Conservation (phyloP, 2,797 vertebrate species). For the Cuculus canorus region DNA sequence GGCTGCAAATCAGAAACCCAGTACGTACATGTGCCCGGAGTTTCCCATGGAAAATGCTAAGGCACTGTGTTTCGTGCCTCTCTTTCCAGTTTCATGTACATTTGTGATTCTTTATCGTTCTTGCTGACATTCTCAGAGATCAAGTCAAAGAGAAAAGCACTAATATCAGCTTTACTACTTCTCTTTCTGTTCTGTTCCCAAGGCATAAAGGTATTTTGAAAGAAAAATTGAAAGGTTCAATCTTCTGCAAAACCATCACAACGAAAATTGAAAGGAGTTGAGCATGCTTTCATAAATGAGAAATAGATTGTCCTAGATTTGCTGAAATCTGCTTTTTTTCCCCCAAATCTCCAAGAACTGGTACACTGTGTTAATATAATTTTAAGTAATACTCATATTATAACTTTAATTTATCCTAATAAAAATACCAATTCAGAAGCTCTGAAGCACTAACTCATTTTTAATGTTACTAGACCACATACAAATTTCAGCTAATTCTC, state of each 20-base stretch:
- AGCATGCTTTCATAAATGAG: background rate
- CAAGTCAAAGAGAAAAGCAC: background rate
- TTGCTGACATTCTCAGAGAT: background rate
- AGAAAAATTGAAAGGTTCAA: background rate
- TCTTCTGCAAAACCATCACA: background rate
- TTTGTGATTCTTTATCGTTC: background rate
- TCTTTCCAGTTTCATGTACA: background rate
- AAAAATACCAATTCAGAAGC: background rate
- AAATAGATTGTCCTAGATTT: background rate
- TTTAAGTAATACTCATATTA: background rate
- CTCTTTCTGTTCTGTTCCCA: background rate
- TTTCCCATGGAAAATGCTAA: background rate
- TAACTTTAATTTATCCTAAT: background rate
- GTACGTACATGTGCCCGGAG: background rate
- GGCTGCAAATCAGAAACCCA: background rate
- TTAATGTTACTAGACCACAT: rapidly evolving
- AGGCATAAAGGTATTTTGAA: background rate
- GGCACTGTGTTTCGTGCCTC: background rate
- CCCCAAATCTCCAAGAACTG: background rate
- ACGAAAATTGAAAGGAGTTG: background rate
- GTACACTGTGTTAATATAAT: background rate
- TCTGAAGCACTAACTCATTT: background rate
- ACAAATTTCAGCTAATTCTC: background rate
- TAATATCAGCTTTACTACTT: background rate
- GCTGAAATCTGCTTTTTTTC: background rate